Evolutionary conservation across 2,888 invertebrate species (phyloP).

Genomic region (Uropetala carovei): DNA sequence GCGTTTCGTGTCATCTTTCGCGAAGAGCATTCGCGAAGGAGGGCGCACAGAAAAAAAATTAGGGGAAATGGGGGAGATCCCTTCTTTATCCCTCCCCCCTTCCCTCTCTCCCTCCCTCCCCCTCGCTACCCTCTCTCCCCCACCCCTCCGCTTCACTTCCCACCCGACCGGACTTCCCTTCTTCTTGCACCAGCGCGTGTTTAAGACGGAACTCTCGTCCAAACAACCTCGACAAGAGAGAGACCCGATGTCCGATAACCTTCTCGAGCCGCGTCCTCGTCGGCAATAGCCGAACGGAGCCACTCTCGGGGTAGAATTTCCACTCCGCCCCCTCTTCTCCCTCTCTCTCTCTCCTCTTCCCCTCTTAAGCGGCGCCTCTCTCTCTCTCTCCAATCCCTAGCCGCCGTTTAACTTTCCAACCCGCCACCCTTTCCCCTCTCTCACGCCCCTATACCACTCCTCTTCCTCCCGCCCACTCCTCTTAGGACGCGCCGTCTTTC

Average conservation of each 20-base stretch:
- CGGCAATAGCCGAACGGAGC: constrained; percentile 42
- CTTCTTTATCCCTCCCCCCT: no score
- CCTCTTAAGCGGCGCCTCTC: background rate
- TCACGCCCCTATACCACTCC: background rate
- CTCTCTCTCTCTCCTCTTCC: background rate
- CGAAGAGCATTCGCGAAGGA: background rate
- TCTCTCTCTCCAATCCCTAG: background rate
- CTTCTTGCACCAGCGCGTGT: background rate
- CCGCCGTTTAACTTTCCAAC: background rate
- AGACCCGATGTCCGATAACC: constrained; percentile 40
- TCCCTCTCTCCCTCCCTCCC: no score
- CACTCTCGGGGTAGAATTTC: constrained; percentile 27
- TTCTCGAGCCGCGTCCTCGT: constrained; percentile 55
- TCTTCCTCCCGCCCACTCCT: constrained; percentile 24
- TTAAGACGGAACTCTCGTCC: background rate
- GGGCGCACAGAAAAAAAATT: no score
- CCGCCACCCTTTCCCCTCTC: background rate
- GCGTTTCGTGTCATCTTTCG: background rate
- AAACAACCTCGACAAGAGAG: no score
- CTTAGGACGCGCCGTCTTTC: background rate
- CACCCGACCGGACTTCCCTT: background rate
- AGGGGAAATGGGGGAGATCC: no score
- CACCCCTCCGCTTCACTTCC: no score
- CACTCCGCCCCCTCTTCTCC: background rate
- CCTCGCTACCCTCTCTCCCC: no score